These are phyloP conservation scores for Astatotilapia flaviijosephi DNA, from an alignment of 2,113 vertebrate species.

Conservation along the genomic window DNA sequence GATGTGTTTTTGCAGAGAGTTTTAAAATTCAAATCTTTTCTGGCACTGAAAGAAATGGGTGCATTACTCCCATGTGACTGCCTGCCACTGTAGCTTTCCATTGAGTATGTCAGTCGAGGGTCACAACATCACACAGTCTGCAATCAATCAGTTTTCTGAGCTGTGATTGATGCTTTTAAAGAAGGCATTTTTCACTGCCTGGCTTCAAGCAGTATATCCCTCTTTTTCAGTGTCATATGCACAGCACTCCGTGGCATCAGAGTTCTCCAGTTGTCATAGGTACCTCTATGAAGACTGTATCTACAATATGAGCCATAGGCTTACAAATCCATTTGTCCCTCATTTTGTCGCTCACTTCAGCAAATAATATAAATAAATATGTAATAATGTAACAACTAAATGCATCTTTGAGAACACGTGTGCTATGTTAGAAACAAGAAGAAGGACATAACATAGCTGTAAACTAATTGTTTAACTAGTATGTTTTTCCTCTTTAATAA, in stretches of 20 bases:
- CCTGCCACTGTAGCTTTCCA: not conserved
- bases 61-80: not conserved
- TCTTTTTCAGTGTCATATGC: not conserved
- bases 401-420: not conserved
- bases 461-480: not conserved
- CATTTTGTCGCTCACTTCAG: not conserved
- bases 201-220: not conserved
- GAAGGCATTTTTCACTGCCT: not conserved
- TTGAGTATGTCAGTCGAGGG: not conserved
- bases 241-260: not conserved
- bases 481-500: not conserved
- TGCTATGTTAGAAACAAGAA: not conserved
- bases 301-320: not conserved
- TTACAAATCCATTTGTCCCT: slow-evolving; percentile 11
- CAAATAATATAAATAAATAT: slow-evolving; percentile 10
- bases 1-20: not conserved
- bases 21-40: not conserved
- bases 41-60: not conserved
- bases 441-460: not conserved
- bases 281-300: slow-evolving; percentile 22
- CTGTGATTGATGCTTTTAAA: slow-evolving; percentile 18
- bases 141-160: slow-evolving; percentile 8
- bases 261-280: slow-evolving; percentile 18
- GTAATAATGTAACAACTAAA: not conserved
- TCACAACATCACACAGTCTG: not conserved